Evolutionary conservation across 2,888 invertebrate genomes (phyloP), one percentile per base, ranked within the genome.

Genomic region (Neoaliturus tenellus): DNA sequence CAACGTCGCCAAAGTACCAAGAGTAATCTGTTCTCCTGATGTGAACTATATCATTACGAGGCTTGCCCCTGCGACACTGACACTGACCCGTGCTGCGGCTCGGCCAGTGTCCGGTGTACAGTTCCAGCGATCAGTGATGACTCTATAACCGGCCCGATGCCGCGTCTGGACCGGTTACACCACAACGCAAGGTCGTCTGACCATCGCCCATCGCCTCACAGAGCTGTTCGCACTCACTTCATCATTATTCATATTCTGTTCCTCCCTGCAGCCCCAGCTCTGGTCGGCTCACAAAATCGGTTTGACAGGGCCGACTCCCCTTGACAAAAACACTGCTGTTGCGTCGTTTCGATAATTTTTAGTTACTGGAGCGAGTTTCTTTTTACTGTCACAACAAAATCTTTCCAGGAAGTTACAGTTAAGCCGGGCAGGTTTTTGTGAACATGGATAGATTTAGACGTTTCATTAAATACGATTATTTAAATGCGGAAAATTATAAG

Each of bases 141-240:
- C 69, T 69, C 69, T 69, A 69, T 39, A 69, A 69, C 35, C 33
- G 39, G 33, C 6, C 39, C 35, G 35, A 35, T 35, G n/a, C n/a
- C n/a, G n/a, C n/a, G 69, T 33, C 39, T 31, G 62, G 31, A 62
- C 62, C 62, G 62, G 62, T 62, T 62, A 28, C 58, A 12, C 62
- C 14, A 62, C 28, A 62, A 28, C 62, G 28, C 62, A 62, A 62
- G 62, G 62, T 31, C 62, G 31, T n/a, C 62, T 62, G 62, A 31
- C 28, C 62, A 31, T 55, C 55, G 55, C 55, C 25, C 8, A 8
- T 39, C 39, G 39, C n/a, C n/a, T n/a, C n/a, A n/a, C n/a, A n/a
- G n/a, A n/a, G 48, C 48, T 23, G 55, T 55, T 55, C 55, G 55
- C 62, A 62, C 62, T 62, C 62, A 28, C 62, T 62, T 62, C 62